Evolutionary conservation across 2,113 vertebrate species (phyloP).

Genomic region (Origma solitaria): DNA sequence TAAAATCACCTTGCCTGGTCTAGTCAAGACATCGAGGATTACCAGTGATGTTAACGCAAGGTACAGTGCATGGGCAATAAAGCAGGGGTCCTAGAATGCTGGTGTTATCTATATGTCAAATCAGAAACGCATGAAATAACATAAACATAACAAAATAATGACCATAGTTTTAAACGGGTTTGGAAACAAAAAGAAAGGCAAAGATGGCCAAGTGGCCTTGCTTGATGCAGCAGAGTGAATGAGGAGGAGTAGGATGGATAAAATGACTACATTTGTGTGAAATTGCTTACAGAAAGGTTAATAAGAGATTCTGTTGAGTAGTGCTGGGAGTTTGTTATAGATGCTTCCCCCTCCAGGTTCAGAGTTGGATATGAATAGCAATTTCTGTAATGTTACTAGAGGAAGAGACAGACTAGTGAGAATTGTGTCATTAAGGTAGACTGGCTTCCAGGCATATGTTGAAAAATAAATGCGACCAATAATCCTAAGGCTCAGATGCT

Average conservation of each 20-base stretch:
- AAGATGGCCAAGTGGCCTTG: neutral
- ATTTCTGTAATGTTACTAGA: slow-evolving; percentile 43
- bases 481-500: neutral
- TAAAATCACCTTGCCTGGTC: neutral
- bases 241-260: neutral
- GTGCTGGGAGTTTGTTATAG: slow-evolving; percentile 14
- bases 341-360: neutral
- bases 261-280: neutral
- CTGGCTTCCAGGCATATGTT: neutral
- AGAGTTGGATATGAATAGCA: slow-evolving; percentile 23
- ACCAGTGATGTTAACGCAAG: neutral
- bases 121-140: neutral
- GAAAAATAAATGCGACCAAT: slow-evolving; percentile 42
- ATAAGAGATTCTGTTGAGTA: neutral
- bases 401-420: neutral
- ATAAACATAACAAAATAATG: neutral
- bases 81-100: neutral
- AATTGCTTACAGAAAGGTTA: neutral
- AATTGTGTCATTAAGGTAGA: slow-evolving; percentile 28
- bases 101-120: neutral
- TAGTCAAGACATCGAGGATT: neutral
- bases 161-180: neutral
- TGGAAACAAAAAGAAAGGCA: neutral
- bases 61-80: neutral
- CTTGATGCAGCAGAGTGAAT: neutral